Evolutionary conservation across 2,113 vertebrate species (phyloP), one percentile per base, ranked within the genome.

Genomic region (Chaetorhynchus papuensis): DNA sequence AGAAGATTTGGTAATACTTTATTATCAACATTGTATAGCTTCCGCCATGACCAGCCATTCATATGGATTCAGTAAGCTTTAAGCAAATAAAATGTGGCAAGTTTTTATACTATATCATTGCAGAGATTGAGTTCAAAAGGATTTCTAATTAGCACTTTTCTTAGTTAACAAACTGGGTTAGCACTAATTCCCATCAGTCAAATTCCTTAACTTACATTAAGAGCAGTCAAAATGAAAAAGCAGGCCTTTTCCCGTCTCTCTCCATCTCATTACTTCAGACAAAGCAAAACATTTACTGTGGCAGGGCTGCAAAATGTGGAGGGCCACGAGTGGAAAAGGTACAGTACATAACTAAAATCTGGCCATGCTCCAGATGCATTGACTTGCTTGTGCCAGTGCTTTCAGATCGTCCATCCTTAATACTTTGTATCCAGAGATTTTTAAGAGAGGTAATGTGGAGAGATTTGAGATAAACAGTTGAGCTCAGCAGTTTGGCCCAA

Each of bases 231-330:
- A 79, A 79, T 72, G 66, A 88, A 93, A 92, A 88, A 76, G 15
- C 33, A 13, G 31, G 13, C 31, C 14, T 90, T 83, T 93, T 79
- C 15, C 61, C n/a, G 7, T 79, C 78, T 93, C 45, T 76, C 15
- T 61, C 12, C 52, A 24, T 24, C 39, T 85, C 61, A 41, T 76
- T 69, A 80, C 66, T 63, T 77, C 61, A 87, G 52, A 53, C 49
- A 77, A 93, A 93, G 54, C 68, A 74, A 88, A 94, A 88, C 49
- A 72, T 79, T 85, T 92, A 53, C 50, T 74, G 59, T 90, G 85
- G 54, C 49, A 76, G 37, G 15, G n/a, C n/a, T 93, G 70, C 83
- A 90, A 84, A n/a, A 68, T 14, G 30, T 65, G 71, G 44, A 87
- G 66, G 24, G 47, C 24, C 13, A 9, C 59, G 83, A 60, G 8